Base-by-base conservation (phyloP, 2,113 vertebrate species). In the Struthio camelus region DNA sequence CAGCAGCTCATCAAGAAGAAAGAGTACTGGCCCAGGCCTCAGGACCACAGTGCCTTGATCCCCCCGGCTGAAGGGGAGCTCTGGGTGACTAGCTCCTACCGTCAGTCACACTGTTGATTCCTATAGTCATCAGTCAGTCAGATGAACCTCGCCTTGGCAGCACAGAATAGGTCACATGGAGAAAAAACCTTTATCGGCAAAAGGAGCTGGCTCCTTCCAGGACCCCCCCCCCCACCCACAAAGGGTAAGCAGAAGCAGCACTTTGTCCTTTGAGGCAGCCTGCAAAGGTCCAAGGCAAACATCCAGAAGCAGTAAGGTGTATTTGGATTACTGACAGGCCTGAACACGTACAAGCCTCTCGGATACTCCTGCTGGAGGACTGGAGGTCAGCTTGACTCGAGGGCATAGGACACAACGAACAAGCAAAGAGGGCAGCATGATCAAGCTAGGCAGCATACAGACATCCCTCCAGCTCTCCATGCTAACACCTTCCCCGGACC, bases 351-450 rank as follows among this genome's bases (percentile, higher is more conserved):
- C 46, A 48, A 48, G 22, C 61, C 34, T n/a, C 13, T 25, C 2
- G 4, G 6, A 9, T 11, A 20, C 36, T 34, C 25, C 44, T 5
- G 25, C 76, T 3, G 36, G 62, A 24, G 53, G 65, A 30, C 62
- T 65, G 24, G 62, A 40, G 40, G 62, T 34, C 5, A 13, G 30
- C 51, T 17, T 20, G 42, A 19, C 56, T 23, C 12, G 3, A 40
- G 28, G 12, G 46, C 46, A 48, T 11, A 28, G 0, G 1, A 24
- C 14, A n/a, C 9, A 28, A 34, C 1, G 11, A 8, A 17, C 1
- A 65, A 27, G 2, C 36, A 4, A 10, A 20, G 54, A n/a, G 16
- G 32, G 32, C 14, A 50, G 67, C 4, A 5, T 2, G 5, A 44
- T 27, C 34, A 9, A 10, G 34, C 32, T 10, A 11, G 1, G 1